Base-by-base conservation (phyloP, 92 coral and sea anemone species). In the Epizoanthus stellaris region DNA sequence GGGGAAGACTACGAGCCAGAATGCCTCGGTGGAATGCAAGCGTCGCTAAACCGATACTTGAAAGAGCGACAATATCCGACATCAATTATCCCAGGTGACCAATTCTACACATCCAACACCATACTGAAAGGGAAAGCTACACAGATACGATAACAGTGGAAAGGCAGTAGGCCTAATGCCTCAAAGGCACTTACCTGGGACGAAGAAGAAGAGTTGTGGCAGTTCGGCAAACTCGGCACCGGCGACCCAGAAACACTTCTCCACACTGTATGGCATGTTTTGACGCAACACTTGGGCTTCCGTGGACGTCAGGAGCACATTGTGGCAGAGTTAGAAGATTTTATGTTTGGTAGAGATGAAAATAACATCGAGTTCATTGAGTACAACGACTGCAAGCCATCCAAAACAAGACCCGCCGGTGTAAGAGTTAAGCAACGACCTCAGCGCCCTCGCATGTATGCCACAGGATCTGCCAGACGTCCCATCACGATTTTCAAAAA, bases 1-100 rank as follows among this genome's bases (percentile, higher is more conserved):
- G 85, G 85, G 20, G 58, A 63, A 56, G 85, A 80, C 52, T 80
- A 80, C 54, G 74, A 80, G 25, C 57, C 85, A 16, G 85, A 80
- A 63, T 62, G 85, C 49, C 56, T 80, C 49, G 85, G 54, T 15
- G 74, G 59, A 4, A 80, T 80, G 73, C 85, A 80, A 80, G 74
- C 73, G 23, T 60, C 72, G 17, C 58, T 14, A 8, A 3, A 53
- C 58, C 58, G 58, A 53, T 53, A 53, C 9, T 53, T 53, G 58
- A 53, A 80, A 43, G 85, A 80, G 62, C 59, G 67, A 62, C 60
- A 73, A 34, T 80, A n/a, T 43, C 39, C 58, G 17, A 17, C 67
- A n/a, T 80, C 85, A 8, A 80, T 63, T 34, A 56, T 65, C 63
- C 82, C 67, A 11, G 68, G 56, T 42, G 36, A 64, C 8, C 82